A percentile compares a stretch with the other conserved stretches of the same genome.
These are phyloP conservation scores for Otis tarda DNA, from an alignment of 2,113 vertebrate species.

Conservation along the genomic window DNA sequence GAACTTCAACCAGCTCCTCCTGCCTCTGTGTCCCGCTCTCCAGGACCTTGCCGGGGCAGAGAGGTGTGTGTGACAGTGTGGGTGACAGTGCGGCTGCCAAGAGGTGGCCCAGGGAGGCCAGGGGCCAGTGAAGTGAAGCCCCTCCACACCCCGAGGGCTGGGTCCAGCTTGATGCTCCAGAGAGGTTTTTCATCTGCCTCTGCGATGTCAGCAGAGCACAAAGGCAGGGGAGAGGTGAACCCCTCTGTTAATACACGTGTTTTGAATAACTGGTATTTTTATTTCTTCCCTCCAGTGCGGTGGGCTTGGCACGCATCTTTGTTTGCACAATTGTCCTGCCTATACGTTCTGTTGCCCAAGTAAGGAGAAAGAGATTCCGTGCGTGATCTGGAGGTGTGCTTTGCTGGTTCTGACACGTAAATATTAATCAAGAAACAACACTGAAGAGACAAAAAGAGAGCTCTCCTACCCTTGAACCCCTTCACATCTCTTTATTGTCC, in stretches of 20 bases:
- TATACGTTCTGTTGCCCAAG: background rate
- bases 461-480: background rate
- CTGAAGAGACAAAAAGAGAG: background rate
- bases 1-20: background rate
- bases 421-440: constrained; percentile 36
- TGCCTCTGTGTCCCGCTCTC: background rate
- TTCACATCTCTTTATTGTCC: constrained; percentile 25
- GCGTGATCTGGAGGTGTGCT: constrained; percentile 31
- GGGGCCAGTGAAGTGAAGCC: background rate
- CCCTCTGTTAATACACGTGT: constrained; percentile 32
- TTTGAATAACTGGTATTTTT: constrained; percentile 61
- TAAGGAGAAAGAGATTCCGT: constrained; percentile 15
- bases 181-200: background rate
- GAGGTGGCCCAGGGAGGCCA: background rate
- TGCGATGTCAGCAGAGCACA: background rate
- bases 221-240: constrained; percentile 15
- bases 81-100: accelerated
- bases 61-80: accelerated
- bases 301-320: constrained; percentile 35
- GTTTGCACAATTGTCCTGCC: constrained; percentile 32
- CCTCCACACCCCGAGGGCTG: accelerated
- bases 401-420: constrained; percentile 18
- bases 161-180: background rate
- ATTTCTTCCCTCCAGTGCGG: background rate
- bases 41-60: background rate